Evolutionary conservation across 2,888 invertebrate genomes (phyloP).

Genomic region (Allygus modestus): DNA sequence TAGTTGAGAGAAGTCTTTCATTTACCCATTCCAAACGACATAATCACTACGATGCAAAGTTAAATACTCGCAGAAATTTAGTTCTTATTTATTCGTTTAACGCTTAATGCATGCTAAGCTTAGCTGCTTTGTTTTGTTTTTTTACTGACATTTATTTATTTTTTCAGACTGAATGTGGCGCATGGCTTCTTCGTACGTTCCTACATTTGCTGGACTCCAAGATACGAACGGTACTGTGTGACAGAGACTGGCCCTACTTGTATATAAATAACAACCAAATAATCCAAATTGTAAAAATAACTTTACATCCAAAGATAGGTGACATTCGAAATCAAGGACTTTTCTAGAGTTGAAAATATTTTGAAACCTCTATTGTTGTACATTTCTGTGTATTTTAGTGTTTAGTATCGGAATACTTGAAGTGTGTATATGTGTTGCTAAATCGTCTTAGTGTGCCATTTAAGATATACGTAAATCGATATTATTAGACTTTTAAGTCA

Average conservation of each 20-base stretch:
- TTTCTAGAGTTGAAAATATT: slow-evolving; percentile 49
- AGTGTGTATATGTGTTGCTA: slow-evolving; percentile 54
- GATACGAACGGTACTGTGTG: slow-evolving; percentile 21
- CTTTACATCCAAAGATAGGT: slow-evolving; percentile 61
- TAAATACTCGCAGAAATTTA: no score
- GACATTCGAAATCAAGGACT: slow-evolving; percentile 38
- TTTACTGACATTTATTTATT: slow-evolving; percentile 22
- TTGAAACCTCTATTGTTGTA: slow-evolving; percentile 57
- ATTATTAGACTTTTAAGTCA: slow-evolving; percentile 51
- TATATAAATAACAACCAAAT: slow-evolving; percentile 62
- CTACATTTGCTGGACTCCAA: slow-evolving; percentile 28
- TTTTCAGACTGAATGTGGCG: slow-evolving; percentile 58
- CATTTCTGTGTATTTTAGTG: slow-evolving; percentile 55
- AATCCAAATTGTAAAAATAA: slow-evolving; percentile 62
- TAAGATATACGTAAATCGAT: slow-evolving; percentile 55
- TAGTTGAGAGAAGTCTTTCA: no score
- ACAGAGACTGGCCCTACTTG: slow-evolving; percentile 22
- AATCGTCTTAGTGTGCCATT: slow-evolving; percentile 57
- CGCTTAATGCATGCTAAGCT: not conserved
- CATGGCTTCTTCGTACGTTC: slow-evolving; percentile 37
- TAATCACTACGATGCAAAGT: no score
- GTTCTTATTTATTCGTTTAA: no score
- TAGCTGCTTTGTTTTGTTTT: slow-evolving; percentile 27
- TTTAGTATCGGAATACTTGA: slow-evolving; percentile 31
- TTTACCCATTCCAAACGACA: no score